Conservation (phyloP, 92 coral and sea anemone species). For the Parazoanthus atlanticus region DNA sequence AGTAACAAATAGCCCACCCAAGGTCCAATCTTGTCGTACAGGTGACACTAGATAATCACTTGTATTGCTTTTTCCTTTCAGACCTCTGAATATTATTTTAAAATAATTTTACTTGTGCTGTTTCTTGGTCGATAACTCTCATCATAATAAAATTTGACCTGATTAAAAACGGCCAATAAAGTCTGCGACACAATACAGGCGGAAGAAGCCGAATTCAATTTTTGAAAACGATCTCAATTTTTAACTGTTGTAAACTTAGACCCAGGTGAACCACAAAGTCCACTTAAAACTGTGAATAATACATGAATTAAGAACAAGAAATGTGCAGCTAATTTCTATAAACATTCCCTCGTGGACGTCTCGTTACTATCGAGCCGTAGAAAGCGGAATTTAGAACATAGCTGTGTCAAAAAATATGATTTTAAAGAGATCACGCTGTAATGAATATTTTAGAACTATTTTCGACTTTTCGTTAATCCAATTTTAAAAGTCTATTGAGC, state of each 20-base stretch:
- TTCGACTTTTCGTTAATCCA: constrained; percentile 11
- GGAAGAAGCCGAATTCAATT: neutral
- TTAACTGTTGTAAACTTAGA: neutral
- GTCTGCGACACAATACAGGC: neutral
- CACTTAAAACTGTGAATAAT: constrained; percentile 23
- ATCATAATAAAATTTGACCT: neutral
- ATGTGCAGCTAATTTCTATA: constrained; percentile 33
- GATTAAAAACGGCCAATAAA: neutral
- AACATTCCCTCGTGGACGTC: constrained; percentile 8
- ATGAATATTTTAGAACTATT: neutral
- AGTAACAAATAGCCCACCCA: neutral
- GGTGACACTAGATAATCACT: neutral
- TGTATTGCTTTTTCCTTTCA: neutral
- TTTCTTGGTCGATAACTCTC: neutral
- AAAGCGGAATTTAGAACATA: neutral
- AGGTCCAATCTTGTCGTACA: constrained; percentile 1
- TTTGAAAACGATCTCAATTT: neutral
- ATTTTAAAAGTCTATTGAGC: constrained; percentile 37
- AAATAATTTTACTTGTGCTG: neutral
- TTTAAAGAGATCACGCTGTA: neutral
- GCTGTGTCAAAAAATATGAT: neutral
- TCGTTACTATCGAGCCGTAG: constrained; percentile 23
- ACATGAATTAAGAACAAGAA: constrained; percentile 25
- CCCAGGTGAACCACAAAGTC: neutral
- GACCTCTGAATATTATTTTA: neutral